Percentiles rank a stretch among this genome's conserved stretches.
Evolutionary conservation across 2,113 vertebrate genomes (phyloP).

Genomic region (Xiphophorus maculatus): DNA sequence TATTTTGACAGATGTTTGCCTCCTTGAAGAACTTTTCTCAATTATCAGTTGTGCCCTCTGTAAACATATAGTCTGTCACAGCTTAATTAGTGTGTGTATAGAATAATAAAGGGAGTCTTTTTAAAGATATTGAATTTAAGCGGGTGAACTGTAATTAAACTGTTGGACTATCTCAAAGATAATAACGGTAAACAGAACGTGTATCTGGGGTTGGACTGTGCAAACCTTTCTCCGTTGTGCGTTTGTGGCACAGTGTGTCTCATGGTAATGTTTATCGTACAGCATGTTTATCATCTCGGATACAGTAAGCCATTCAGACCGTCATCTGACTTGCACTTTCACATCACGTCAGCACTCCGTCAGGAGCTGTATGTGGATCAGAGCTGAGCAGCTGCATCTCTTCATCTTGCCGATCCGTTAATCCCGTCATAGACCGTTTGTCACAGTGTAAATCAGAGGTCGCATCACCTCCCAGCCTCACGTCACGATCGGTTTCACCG

Average conservation of each 20-base stretch:
- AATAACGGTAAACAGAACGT: no score
- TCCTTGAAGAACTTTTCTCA: neutral
- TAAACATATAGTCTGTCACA: slow-evolving; percentile 1
- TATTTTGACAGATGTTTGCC: no score
- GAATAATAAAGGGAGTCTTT: neutral
- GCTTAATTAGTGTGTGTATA: neutral
- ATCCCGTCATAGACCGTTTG: neutral
- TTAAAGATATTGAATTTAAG: neutral
- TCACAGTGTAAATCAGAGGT: slow-evolving; percentile 24
- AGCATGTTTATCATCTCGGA: neutral
- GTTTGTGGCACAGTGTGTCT: no score
- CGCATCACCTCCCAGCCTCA: neutral
- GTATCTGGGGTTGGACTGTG: no score
- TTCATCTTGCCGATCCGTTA: slow-evolving; percentile 10
- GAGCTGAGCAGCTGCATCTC: neutral
- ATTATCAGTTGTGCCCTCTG: neutral
- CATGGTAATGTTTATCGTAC: no score
- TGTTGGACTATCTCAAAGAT: neutral
- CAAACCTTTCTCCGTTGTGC: no score
- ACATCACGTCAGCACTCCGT: neutral
- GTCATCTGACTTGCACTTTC: neutral
- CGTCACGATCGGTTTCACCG: slow-evolving; percentile 6
- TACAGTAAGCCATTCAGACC: neutral
- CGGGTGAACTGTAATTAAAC: neutral
- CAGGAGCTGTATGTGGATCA: neutral